Conservation (phyloP, 2,113 vertebrate species). For the Zosterops pallidus region DNA sequence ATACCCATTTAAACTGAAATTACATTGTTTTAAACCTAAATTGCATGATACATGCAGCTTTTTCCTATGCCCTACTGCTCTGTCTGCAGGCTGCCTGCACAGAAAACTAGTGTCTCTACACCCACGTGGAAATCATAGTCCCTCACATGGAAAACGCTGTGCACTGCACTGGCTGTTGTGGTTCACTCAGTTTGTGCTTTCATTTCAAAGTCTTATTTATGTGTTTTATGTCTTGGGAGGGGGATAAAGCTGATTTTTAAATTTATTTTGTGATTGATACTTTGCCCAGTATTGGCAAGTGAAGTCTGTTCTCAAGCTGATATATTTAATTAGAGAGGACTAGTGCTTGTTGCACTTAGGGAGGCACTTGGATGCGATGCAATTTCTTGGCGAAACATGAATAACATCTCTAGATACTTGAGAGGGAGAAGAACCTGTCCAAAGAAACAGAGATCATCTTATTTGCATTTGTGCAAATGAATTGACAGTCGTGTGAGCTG, state of each 20-base stretch:
- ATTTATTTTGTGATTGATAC: background rate
- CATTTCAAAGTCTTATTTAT: background rate
- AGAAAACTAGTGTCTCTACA: background rate
- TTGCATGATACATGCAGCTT: conserved; percentile 14
- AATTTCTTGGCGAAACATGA: background rate
- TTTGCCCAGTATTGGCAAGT: background rate
- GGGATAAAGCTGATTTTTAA: background rate
- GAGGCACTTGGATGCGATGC: background rate
- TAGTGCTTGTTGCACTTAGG: background rate
- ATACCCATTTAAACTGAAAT: conserved; percentile 49
- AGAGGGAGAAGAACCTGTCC: background rate
- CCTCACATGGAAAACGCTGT: background rate
- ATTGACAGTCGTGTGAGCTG: background rate
- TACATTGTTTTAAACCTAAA: conserved; percentile 43
- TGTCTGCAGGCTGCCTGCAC: background rate
- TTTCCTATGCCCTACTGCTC: background rate
- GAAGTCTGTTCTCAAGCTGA: background rate
- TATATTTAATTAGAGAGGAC: background rate
- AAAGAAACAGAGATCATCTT: background rate
- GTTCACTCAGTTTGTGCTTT: background rate
- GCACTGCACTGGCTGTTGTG: background rate
- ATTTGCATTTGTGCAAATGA: background rate
- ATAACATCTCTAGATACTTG: background rate
- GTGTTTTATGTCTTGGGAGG: background rate
- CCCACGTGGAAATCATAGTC: background rate